Conservation (phyloP, 2,888 invertebrate genomes). For the Scaptomyza parva region DNA sequence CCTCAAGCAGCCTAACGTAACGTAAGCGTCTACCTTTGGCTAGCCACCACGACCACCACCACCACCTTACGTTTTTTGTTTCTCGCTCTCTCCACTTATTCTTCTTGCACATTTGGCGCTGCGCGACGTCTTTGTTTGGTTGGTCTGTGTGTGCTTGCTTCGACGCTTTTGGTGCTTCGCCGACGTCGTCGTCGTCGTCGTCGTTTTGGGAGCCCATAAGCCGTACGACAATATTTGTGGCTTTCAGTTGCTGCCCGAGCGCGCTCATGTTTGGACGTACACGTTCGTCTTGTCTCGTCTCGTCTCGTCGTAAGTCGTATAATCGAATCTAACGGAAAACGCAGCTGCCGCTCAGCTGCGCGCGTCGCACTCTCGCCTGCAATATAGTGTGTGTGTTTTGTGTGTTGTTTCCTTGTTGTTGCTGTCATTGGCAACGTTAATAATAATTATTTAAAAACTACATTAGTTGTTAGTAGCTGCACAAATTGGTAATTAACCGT, state of each 20-base stretch:
- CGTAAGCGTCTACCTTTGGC: slow-evolving; percentile 41
- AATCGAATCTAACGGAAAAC: slow-evolving; percentile 37
- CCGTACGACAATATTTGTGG: slow-evolving; percentile 58
- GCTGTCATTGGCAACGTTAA: slow-evolving; percentile 67
- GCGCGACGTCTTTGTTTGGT: slow-evolving; percentile 33
- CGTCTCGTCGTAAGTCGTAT: slow-evolving; percentile 22
- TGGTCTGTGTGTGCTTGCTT: slow-evolving; percentile 15
- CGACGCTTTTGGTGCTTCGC: slow-evolving; percentile 34
- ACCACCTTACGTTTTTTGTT: slow-evolving; percentile 43
- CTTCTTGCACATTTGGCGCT: slow-evolving; percentile 36
- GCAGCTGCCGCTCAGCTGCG: slow-evolving; percentile 70
- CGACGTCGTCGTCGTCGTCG: too few species aligned
- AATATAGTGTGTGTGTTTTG: slow-evolving; percentile 24
- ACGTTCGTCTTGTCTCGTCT: slow-evolving; percentile 17
- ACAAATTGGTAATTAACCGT: slow-evolving; percentile 65
- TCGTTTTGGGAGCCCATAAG: slow-evolving; percentile 40
- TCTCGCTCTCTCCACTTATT: slow-evolving; percentile 34
- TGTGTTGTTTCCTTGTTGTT: slow-evolving; percentile 36
- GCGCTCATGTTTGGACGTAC: slow-evolving; percentile 63
- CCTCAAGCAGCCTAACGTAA: slow-evolving; percentile 61
- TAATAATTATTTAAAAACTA: slow-evolving; percentile 54
- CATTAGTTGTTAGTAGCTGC: slow-evolving; percentile 45
- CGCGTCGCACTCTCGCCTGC: slow-evolving; percentile 62
- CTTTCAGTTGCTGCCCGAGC: slow-evolving; percentile 66
- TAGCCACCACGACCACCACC: slow-evolving; percentile 2